These are phyloP conservation scores for Drosophila histrio DNA, from an alignment of 2,888 invertebrate species.

Conservation along the genomic window DNA sequence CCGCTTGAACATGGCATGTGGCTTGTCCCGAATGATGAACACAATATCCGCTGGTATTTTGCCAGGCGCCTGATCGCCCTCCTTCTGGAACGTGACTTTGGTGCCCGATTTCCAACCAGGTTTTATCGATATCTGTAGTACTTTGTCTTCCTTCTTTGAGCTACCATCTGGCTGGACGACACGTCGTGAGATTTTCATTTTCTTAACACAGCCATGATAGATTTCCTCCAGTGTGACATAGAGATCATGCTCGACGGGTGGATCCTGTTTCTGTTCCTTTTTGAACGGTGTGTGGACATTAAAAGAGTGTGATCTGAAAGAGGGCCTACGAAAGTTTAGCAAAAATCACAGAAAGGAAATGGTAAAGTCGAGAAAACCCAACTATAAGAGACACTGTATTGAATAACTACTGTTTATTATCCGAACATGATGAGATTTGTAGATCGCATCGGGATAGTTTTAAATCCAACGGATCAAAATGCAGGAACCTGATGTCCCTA, in stretches of 20 bases:
- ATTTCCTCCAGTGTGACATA: conserved; percentile 98
- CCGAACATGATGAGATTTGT: too few species aligned
- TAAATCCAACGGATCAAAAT: too few species aligned
- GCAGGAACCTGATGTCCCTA: too few species aligned
- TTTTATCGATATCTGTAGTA: conserved; percentile 94
- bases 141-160: conserved; percentile 96
- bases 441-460: too few species aligned
- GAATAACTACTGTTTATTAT: too few species aligned
- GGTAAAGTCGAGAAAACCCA: too few species aligned
- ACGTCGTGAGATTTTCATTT: conserved; percentile 99
- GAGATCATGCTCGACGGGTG: conserved; percentile 96
- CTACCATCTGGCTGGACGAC: conserved; percentile 94
- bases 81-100: conserved; percentile 98
- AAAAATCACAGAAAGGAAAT: conserved; percentile 4
- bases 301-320: conserved; percentile 94
- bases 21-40: conserved; percentile 98
- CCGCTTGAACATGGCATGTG: conserved; percentile 94
- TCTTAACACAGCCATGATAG: conserved; percentile 97
- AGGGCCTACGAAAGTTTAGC: conserved; percentile 80
- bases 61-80: conserved; percentile 96
- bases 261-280: conserved; percentile 93
- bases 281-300: conserved; percentile 92
- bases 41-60: conserved; percentile 98
- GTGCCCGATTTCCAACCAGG: conserved; percentile 99
- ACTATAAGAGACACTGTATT: too few species aligned